These are phyloP conservation scores for Cheilosia vulpina DNA, from an alignment of 2,888 invertebrate genomes.

Conservation along the genomic window DNA sequence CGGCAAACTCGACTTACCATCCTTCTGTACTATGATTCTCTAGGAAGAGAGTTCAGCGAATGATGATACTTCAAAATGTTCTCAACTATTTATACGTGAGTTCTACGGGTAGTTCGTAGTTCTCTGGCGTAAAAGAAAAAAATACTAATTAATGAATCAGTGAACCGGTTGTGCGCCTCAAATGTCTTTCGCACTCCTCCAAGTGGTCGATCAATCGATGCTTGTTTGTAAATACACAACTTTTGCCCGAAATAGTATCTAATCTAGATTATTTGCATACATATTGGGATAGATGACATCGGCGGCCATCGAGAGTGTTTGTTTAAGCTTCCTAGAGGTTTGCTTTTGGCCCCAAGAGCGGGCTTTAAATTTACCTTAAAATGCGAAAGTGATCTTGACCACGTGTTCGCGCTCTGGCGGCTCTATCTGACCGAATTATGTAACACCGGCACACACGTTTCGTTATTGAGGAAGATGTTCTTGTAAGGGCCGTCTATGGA, in stretches of 20 bases:
- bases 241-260: slow-evolving; percentile 1
- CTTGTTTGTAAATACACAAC: slow-evolving; percentile 25
- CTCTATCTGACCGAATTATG: slow-evolving; percentile 21
- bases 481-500: neutral
- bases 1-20: slow-evolving; percentile 53
- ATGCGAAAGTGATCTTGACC: slow-evolving; percentile 25
- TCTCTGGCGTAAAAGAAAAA: slow-evolving; percentile 4
- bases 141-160: slow-evolving; percentile 39
- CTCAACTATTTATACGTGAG: slow-evolving; percentile 62
- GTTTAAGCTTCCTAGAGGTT: slow-evolving; percentile 12
- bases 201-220: slow-evolving; percentile 21
- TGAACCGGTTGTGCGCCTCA: slow-evolving; percentile 49
- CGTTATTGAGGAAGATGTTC: slow-evolving; percentile 24
- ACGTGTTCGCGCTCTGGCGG: slow-evolving; percentile 14
- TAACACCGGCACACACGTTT: slow-evolving; percentile 16
- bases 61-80: slow-evolving; percentile 53
- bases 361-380: neutral
- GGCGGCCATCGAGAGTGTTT: slow-evolving; percentile 5
- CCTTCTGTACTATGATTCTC: slow-evolving; percentile 49
- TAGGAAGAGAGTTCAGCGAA: slow-evolving; percentile 63
- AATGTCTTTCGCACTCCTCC: slow-evolving; percentile 49
- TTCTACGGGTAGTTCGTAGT: neutral
- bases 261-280: slow-evolving; percentile 61
- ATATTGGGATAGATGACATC: slow-evolving; percentile 10
- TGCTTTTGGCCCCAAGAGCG: neutral